Conservation (phyloP, 2,888 invertebrate genomes). For the Drosophila emarginata region DNA sequence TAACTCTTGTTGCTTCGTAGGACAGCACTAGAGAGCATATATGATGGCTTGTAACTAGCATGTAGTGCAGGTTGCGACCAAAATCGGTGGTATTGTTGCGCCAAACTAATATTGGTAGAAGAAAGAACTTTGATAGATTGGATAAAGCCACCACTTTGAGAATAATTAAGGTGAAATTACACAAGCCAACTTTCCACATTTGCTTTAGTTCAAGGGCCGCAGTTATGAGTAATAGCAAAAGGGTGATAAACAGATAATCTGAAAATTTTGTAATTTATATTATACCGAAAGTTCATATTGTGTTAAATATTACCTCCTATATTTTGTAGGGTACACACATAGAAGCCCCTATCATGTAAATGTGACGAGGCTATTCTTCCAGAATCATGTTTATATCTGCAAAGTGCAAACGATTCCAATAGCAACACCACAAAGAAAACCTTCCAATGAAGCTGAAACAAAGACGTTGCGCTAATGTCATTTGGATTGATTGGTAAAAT, state of each 20-base stretch:
- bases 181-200: constrained; percentile 38
- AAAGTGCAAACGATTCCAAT: constrained; percentile 91
- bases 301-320: constrained; percentile 63
- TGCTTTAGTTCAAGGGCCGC: constrained; percentile 34
- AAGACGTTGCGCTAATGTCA: constrained; percentile 46
- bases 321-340: constrained; percentile 84
- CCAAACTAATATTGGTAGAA: constrained; percentile 87
- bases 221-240: constrained; percentile 57
- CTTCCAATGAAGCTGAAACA: constrained; percentile 88
- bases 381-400: constrained; percentile 82
- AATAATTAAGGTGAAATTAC: constrained; percentile 69
- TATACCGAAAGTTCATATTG: neutral
- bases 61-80: constrained; percentile 83
- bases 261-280: constrained; percentile 16
- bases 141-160: constrained; percentile 86
- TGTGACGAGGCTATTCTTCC: constrained; percentile 83
- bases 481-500: neutral
- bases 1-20: constrained; percentile 83
- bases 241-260: constrained; percentile 72
- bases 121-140: constrained; percentile 85
- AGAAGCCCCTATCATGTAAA: constrained; percentile 85
- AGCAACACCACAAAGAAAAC: constrained; percentile 89
- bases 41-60: constrained; percentile 86
- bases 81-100: constrained; percentile 81
- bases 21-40: constrained; percentile 86